phyloP scores from a whole-genome alignment of 2,113 vertebrate species.

The Eretmodus cyanostictus region DNA sequence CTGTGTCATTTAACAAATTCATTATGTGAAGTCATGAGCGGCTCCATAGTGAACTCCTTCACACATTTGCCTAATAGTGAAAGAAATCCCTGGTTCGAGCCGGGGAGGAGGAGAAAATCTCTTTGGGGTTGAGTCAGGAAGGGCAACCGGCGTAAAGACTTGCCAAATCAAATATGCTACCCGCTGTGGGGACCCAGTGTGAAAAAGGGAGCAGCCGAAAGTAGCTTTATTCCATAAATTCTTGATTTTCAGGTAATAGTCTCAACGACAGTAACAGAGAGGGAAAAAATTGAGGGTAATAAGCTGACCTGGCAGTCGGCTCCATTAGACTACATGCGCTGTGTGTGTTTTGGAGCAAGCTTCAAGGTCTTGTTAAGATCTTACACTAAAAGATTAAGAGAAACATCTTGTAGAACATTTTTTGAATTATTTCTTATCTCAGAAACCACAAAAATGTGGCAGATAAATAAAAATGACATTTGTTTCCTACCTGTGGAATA shows the following conservation, averaged over 20 bases:
- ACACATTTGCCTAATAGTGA: background rate
- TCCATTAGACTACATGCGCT: background rate
- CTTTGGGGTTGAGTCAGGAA: background rate
- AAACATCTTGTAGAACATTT: background rate
- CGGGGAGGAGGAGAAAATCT: background rate
- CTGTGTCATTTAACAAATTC: background rate
- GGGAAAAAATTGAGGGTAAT: accelerated
- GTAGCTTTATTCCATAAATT: background rate
- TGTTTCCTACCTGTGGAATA: background rate
- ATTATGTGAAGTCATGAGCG: background rate
- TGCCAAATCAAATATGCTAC: background rate
- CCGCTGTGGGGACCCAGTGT: background rate
- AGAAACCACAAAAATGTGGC: background rate
- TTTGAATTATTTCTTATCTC: background rate
- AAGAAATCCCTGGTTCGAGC: background rate
- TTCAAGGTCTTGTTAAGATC: background rate
- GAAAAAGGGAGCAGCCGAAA: background rate
- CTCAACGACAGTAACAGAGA: background rate
- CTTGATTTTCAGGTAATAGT: background rate
- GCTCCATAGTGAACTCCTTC: background rate
- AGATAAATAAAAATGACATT: background rate
- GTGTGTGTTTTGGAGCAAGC: background rate
- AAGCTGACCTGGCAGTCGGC: background rate
- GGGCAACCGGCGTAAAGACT: background rate
- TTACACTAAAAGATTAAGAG: background rate